phyloP scores from a whole-genome alignment of 2,888 invertebrate species.

The Escarpia spicata region DNA sequence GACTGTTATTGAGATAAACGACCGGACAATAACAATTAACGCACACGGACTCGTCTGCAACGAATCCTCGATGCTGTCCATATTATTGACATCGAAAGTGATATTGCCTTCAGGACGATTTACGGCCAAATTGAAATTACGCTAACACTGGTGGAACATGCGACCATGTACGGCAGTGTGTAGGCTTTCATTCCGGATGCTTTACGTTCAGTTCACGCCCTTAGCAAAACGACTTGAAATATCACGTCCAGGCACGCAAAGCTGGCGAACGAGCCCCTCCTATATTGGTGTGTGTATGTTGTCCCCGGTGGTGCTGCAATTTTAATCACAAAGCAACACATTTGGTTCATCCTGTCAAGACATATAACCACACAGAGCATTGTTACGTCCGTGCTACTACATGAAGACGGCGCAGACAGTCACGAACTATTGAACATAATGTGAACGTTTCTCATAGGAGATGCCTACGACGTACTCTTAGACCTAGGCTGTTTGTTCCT shows the following conservation, averaged over 20 bases:
- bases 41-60: not conserved
- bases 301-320: too few species aligned
- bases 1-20: slow-evolving; percentile 1
- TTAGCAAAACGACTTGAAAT: not conserved
- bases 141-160: not conserved
- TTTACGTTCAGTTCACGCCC: not conserved
- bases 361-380: too few species aligned
- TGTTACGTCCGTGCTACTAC: too few species aligned
- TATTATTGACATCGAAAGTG: not conserved
- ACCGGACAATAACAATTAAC: not conserved
- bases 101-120: not conserved
- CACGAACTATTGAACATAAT: too few species aligned
- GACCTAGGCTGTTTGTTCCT: too few species aligned
- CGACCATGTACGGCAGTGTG: not conserved
- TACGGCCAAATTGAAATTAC: slow-evolving; percentile 1
- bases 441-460: too few species aligned
- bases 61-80: not conserved
- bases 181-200: not conserved
- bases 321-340: too few species aligned
- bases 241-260: not conserved
- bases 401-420: too few species aligned
- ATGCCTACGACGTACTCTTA: too few species aligned
- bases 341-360: too few species aligned
- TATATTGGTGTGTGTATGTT: too few species aligned
- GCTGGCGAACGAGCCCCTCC: too few species aligned